Conservation (phyloP, 2,797 vertebrate species). For the Macropodus opercularis region DNA sequence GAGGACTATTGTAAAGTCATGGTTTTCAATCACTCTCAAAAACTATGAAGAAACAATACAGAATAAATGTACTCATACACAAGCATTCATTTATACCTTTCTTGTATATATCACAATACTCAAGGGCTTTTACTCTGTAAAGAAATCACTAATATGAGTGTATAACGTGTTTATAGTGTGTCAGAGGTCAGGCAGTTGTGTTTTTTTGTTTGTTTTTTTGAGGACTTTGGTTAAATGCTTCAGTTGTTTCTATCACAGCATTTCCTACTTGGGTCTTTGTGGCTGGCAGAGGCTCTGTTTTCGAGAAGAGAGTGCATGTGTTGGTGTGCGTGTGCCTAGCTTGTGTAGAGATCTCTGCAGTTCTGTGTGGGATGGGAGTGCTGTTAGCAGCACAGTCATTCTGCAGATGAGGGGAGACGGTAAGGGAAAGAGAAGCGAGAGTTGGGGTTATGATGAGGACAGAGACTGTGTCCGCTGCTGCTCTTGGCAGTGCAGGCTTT, state of each 20-base stretch:
- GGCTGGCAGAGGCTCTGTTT: conserved; percentile 37
- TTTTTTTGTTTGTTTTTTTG: too few relatives aligned
- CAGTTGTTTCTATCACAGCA: too few relatives aligned
- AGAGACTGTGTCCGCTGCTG: conserved; percentile 79
- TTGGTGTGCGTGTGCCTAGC: conserved; percentile 31
- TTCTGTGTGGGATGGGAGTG: conserved; percentile 74
- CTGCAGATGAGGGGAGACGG: conserved; percentile 60
- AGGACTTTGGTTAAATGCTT: too few relatives aligned
- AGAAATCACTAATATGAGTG: conserved; percentile 57
- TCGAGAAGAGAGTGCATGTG: conserved; percentile 26
- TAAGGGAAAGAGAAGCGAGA: conserved; percentile 44
- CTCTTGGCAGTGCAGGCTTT: conserved; percentile 75
- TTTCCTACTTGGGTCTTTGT: too few relatives aligned
- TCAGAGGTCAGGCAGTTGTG: too few relatives aligned
- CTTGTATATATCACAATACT: conserved; percentile 12
- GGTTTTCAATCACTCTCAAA: conserved; percentile 11
- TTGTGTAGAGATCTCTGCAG: conserved; percentile 66
- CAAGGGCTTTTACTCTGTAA: conserved; percentile 20
- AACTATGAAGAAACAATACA: conserved; percentile 13
- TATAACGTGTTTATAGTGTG: conserved; percentile 17
- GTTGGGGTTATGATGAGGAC: conserved; percentile 81
- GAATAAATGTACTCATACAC: conserved; percentile 4
- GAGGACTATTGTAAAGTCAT: conserved; percentile 52
- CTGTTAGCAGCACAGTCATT: conserved; percentile 66
- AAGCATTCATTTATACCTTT: background rate